phyloP scores from a whole-genome alignment of 2,888 invertebrate species.

The Acleris literana region DNA sequence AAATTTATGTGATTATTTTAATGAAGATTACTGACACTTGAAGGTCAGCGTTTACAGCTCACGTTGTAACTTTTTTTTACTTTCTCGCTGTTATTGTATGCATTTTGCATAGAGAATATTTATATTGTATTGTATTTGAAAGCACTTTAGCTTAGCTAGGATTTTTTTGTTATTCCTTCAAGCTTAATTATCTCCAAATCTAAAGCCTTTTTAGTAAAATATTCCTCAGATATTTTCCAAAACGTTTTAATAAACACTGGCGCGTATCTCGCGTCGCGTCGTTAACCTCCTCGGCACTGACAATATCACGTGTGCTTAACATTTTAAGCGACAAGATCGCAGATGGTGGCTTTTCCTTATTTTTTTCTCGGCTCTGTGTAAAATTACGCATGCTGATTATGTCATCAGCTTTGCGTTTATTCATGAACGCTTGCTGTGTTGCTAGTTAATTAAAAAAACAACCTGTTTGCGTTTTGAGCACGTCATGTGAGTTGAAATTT shows the following conservation, averaged over 20 bases:
- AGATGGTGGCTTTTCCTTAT: neutral
- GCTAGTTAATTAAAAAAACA: neutral
- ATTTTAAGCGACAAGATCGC: slow-evolving; percentile 20
- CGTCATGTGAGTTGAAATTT: too few species aligned
- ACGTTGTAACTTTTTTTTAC: too few species aligned
- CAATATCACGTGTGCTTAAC: slow-evolving; percentile 23
- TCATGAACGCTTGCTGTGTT: neutral
- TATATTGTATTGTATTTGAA: too few species aligned
- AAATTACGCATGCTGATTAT: slow-evolving; percentile 1
- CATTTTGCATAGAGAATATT: too few species aligned
- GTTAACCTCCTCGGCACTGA: slow-evolving; percentile 14
- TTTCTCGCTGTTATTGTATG: too few species aligned
- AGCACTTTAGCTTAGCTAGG: too few species aligned
- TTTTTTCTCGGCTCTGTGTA: neutral
- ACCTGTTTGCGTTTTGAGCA: too few species aligned
- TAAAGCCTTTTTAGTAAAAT: neutral
- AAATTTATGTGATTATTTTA: too few species aligned
- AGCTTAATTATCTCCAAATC: neutral
- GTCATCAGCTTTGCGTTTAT: slow-evolving; percentile 1
- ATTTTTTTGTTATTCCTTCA: too few species aligned
- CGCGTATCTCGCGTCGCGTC: slow-evolving; percentile 19
- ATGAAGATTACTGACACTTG: too few species aligned
- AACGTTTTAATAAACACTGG: slow-evolving; percentile 20
- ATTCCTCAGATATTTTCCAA: neutral
- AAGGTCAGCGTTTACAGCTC: too few species aligned